Evolutionary conservation across 1,140 invertebrate genomes (phyloP).

Genomic region (Eumeta japonica): DNA sequence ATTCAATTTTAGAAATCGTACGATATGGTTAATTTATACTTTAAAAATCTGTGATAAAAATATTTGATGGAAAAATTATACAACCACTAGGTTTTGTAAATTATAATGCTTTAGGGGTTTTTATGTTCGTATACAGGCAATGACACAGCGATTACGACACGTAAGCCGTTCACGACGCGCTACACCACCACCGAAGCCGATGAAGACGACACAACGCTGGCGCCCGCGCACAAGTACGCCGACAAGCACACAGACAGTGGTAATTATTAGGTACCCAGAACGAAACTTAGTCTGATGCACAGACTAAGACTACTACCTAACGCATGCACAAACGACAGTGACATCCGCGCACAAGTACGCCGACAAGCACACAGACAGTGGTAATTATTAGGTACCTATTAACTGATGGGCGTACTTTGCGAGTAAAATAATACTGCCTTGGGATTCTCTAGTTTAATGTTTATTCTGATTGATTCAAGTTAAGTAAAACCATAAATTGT

Average conservation of each 20-base stretch:
- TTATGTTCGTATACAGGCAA: constrained; percentile 35
- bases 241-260: constrained; percentile 57
- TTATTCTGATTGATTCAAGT: too few relatives aligned
- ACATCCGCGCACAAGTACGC: constrained; percentile 30
- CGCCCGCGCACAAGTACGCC: constrained; percentile 28
- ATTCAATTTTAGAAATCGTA: too few relatives aligned
- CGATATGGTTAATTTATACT: too few relatives aligned
- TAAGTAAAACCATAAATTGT: too few relatives aligned
- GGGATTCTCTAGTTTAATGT: too few relatives aligned
- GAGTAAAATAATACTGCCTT: too few relatives aligned
- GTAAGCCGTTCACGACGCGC: constrained; percentile 31
- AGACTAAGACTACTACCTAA: not conserved
- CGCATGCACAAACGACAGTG: constrained; percentile 33
- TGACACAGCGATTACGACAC: constrained; percentile 39
- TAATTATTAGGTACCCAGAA: constrained; percentile 59
- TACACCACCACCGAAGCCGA: constrained; percentile 33
- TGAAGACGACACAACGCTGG: constrained; percentile 37
- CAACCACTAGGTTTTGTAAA: too few relatives aligned
- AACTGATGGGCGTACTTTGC: too few relatives aligned
- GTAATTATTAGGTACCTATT: constrained; percentile 59
- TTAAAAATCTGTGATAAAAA: too few relatives aligned
- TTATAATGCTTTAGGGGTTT: not conserved
- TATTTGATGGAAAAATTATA: too few relatives aligned
- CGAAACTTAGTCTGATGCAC: too few relatives aligned
- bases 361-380: constrained; percentile 57